A percentile compares a stretch with the other conserved stretches of the same genome.
Conservation (phyloP, 2,113 vertebrate species). For the Periophthalmus modestus region DNA sequence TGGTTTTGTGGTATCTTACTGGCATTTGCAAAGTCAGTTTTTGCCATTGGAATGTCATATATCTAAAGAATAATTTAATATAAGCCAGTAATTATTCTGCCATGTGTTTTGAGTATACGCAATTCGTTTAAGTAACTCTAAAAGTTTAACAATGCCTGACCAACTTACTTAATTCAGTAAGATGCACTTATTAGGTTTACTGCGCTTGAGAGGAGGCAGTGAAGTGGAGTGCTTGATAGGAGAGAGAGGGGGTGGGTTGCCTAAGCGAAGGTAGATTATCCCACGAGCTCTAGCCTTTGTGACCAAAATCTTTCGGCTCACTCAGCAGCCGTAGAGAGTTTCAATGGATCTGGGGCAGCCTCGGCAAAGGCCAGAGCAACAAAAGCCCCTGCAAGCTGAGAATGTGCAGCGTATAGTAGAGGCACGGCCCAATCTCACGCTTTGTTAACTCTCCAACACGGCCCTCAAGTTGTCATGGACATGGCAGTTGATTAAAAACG, state of each 20-base stretch:
- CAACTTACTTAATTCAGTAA: not conserved
- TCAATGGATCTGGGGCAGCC: conserved; percentile 69
- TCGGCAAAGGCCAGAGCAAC: conserved; percentile 72
- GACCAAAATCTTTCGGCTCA: conserved; percentile 61
- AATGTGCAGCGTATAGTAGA: conserved; percentile 52
- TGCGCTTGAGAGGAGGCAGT: conserved; percentile 11
- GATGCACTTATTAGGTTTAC: not conserved
- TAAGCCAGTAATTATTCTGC: not conserved
- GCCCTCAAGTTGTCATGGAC: conserved; percentile 61
- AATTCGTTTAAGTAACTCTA: not conserved
- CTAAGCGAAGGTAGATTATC: conserved; percentile 78
- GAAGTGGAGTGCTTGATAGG: conserved; percentile 27
- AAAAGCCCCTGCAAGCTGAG: conserved; percentile 71
- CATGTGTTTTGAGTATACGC: no score
- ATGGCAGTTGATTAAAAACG: conserved; percentile 61
- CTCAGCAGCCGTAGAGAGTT: conserved; percentile 64
- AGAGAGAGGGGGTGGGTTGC: conserved; percentile 33
- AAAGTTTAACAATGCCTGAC: not conserved
- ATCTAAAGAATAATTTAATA: no score
- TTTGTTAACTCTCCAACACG: conserved; percentile 68
- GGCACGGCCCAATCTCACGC: conserved; percentile 65
- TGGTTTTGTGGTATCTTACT: not conserved
- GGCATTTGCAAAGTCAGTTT: not conserved
- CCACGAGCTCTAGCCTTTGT: conserved; percentile 61
- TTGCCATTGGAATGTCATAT: not conserved